Evolutionary conservation across 2,113 vertebrate species (phyloP), one percentile per base, ranked within the genome.

Genomic region (Trachemys scripta): DNA sequence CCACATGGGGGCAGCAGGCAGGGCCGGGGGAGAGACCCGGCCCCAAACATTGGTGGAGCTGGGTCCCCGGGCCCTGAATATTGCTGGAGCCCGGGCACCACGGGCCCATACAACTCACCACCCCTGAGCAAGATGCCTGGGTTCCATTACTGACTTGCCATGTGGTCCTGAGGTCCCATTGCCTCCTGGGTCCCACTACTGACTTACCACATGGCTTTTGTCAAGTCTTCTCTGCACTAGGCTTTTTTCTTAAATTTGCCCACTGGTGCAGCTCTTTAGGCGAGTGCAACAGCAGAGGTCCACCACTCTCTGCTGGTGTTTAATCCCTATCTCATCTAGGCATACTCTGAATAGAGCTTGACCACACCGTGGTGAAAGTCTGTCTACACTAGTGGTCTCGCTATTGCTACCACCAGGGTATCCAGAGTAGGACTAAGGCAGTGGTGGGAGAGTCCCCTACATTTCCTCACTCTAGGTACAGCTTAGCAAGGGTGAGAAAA

Each of bases 401-500:
- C 65, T n/a, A 2, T 0, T 1, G 1, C 10, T 0, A 0, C 24
- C 25, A 49, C 49, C 29, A 51, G 49, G 19, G 35, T 14, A 81
- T 4, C 79, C 81, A 50, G 80, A 56, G 42, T 1, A 62, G 29
- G 59, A 12, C 59, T 31, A 31, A 14, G 13, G 59, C 27, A 1
- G 35, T 0, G 0, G 8, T 31, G 78, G 72, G 69, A 62, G 81
- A 49, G 29, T 53, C 86, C 57, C 65, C 0, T 29, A 22, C 72
- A 76, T 51, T 54, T 84, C 47, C 59, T 69, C 59, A 27, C 29
- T n/a, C 10, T 35, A 19, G 2, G 17, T 50, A 42, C 1, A 9
- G 31, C 27, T 81, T 10, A 0, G 1, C 2, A 35, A 69, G 16
- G 62, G 69, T 16, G 20, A 35, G 5, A 1, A 49, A 0, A 0